Evolutionary conservation across 2,888 invertebrate species (phyloP), one percentile per base, ranked within the genome.

Genomic region (Cephus pulcher): DNA sequence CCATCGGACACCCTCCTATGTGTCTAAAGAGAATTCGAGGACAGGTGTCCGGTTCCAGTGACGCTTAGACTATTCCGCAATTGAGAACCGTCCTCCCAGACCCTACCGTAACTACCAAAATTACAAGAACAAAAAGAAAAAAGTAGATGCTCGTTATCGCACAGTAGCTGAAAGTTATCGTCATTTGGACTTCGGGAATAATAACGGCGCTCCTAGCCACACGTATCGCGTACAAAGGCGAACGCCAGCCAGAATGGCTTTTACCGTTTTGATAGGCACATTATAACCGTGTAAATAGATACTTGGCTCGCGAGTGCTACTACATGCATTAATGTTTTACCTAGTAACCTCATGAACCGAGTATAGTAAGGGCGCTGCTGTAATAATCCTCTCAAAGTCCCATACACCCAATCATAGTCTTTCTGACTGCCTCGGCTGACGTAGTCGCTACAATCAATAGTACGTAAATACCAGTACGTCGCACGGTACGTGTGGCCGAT

Each of bases 271-370:
- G 84, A 84, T 84, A 81, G 79, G 77, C 79, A 84, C 86, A 86
- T 89, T 89, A 89, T 90, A 89, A 87, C 89, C 89, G 87, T 88
- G 86, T 85, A 89, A 89, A 90, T 85, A 89, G 82, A 83, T 85
- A 85, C 86, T 87, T 81, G 83, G 78, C 82, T 80, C 79, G 78
- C 84, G 81, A 88, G 86, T 86, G 86, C 83, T 84, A 85, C 83
- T 79, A 84, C 82, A 85, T 85, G 87, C 86, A 87, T 87, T 85
- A 84, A 86, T 85, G 84, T 87, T 86, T 86, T 84, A 84, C 33
- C 71, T n/a, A 74, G 75, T 3, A 69, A 76, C 56, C 56, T 23
- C 56, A 56, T 23, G 56, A 56, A 2, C 56, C 9, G 56, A 56
- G 23, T 56, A 56, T 56, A 23, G 56, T 56, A 56, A 56, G 23